Conservation (phyloP, 53 echinoderm and acorn worm species). For the Hippasteria phrygiana region DNA sequence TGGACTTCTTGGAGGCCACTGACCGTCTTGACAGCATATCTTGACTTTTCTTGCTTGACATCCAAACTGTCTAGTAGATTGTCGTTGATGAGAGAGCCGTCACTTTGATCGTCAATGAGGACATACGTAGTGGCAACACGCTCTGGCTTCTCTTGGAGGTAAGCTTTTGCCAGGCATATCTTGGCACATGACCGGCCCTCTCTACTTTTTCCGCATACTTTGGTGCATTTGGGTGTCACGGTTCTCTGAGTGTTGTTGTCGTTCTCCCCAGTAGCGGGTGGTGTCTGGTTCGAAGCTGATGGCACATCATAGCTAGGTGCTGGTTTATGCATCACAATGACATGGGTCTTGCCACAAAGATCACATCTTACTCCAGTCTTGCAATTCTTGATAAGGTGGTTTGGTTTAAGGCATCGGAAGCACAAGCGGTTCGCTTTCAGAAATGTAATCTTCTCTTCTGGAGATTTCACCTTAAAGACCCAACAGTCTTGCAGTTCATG, state of each 20-base stretch:
- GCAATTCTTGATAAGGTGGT: conserved; percentile 66
- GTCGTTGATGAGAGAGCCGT: conserved; percentile 3
- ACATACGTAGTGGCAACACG: conserved; percentile 59
- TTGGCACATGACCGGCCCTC: conserved; percentile 78
- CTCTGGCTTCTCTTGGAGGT: conserved; percentile 61
- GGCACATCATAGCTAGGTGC: conserved; percentile 42
- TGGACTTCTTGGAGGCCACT: conserved; percentile 59
- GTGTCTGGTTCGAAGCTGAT: conserved; percentile 31
- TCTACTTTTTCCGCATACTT: conserved; percentile 60
- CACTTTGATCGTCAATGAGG: conserved; percentile 73
- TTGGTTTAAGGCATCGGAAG: conserved; percentile 63
- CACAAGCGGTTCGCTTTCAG: conserved; percentile 62
- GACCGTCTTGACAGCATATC: conserved; percentile 36
- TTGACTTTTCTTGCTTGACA: conserved; percentile 50
- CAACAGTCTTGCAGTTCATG: conserved; percentile 68
- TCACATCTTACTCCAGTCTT: conserved; percentile 68
- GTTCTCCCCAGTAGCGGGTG: neutral
- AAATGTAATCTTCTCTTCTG: conserved; percentile 56
- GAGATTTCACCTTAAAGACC: conserved; percentile 56
- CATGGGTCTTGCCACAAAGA: conserved; percentile 56
- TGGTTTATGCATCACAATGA: conserved; percentile 59
- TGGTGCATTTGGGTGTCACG: conserved; percentile 74
- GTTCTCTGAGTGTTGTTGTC: conserved; percentile 7
- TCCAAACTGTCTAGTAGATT: neutral
- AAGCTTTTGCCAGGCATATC: conserved; percentile 73